Evolutionary conservation across 2,888 invertebrate genomes (phyloP), one percentile per base, ranked within the genome.

Genomic region (Carpatolechia fugitivella): DNA sequence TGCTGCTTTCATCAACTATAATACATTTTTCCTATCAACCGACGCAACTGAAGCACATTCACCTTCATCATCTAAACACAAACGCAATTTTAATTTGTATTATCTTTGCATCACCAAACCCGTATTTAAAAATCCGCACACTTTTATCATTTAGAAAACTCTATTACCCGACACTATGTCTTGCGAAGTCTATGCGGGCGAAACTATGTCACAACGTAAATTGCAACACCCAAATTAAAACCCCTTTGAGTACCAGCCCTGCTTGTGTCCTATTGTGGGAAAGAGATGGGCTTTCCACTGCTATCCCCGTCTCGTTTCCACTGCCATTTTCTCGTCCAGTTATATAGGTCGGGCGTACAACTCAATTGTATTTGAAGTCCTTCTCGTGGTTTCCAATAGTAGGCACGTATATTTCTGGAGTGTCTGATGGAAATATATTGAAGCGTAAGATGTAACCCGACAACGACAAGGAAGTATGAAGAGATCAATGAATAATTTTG

Each of bases 301-400:
- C 30, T 16, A 31, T 48, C 16, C 31, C 31, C 11, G 8, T 33
- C 29, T 47, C 47, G 33, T 36, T 29, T 14, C 11, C 53, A 35
- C 18, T 20, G 14, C 36, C 53, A 29, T 36, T 36, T 24, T 36
- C 35, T 11, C 46, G 47, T 10, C 47, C 40, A 16, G 48, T 48
- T 47, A 54, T 54, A 60, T 68, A 64, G 68, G 70, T 69, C 64
- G 64, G 20, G 47, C 62, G 63, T 62, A 66, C 69, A 65, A 68
- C 64, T 68, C 69, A 68, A 70, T 71, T 68, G 69, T 68, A 62
- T 65, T 67, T 62, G 58, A 41, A 59, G 48, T 54, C 47, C 58
- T 59, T 58, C 57, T 58, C 55, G 53, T 50, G 54, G 54, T 58
- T 49, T 30, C 31, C 20, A 53, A 35, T 54, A 54, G 52, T 58